phyloP scores from a whole-genome alignment of 2,888 invertebrate genomes.

The Meghimatium bilineatum region DNA sequence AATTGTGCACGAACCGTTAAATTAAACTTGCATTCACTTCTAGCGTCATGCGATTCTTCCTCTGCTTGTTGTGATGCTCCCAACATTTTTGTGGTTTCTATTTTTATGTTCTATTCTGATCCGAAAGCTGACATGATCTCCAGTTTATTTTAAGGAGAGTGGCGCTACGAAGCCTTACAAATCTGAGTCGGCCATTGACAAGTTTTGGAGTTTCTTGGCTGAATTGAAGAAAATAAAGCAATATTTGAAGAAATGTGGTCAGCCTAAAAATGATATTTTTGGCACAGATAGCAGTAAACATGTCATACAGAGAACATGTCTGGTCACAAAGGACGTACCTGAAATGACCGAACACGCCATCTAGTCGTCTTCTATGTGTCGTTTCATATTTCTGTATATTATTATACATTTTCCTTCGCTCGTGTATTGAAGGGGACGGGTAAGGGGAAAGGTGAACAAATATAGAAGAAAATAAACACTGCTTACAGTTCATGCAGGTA shows the following conservation, averaged over 20 bases:
- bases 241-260: neutral
- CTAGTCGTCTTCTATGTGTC: too few relatives aligned
- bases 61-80: neutral
- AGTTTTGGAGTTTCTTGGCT: neutral
- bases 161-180: neutral
- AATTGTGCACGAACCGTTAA: neutral
- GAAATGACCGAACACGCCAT: neutral
- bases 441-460: too few relatives aligned
- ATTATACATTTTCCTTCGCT: too few relatives aligned
- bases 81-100: neutral
- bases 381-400: too few relatives aligned
- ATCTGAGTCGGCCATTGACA: neutral
- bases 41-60: neutral
- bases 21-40: neutral
- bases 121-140: neutral
- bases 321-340: too few relatives aligned
- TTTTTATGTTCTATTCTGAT: neutral
- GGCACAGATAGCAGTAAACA: neutral
- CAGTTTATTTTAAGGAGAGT: neutral
- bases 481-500: too few relatives aligned
- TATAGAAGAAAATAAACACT: too few relatives aligned
- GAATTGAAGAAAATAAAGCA: neutral
- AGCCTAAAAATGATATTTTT: neutral
- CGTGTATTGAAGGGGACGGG: too few relatives aligned
- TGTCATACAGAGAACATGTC: neutral